Percentiles rank a stretch among this genome's conserved stretches.
Evolutionary conservation across 2,113 vertebrate genomes (phyloP).

Genomic region (Zeus faber): DNA sequence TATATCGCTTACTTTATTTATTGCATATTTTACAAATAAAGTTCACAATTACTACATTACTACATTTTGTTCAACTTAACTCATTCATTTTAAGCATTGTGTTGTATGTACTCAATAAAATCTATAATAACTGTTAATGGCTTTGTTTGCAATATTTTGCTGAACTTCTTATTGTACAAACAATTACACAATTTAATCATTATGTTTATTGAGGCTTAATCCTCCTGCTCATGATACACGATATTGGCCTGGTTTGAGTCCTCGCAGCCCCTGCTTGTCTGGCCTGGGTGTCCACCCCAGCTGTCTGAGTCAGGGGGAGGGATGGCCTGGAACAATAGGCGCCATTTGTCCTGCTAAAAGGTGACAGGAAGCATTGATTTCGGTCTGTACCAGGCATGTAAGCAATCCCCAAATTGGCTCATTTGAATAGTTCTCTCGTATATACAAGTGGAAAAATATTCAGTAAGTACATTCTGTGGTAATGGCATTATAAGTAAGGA

Average conservation of each 20-base stretch:
- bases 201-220: background rate
- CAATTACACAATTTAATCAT: too few species aligned
- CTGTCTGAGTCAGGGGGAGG: constrained; percentile 59
- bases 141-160: too few species aligned
- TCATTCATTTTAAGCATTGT: too few species aligned
- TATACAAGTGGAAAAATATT: constrained; percentile 23
- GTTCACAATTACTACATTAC: too few species aligned
- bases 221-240: background rate
- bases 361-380: constrained; percentile 74
- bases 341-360: constrained; percentile 73
- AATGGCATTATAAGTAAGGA: constrained; percentile 8
- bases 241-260: constrained; percentile 14
- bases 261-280: constrained; percentile 19
- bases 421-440: constrained; percentile 33
- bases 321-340: constrained; percentile 59
- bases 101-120: too few species aligned
- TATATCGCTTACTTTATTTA: too few species aligned
- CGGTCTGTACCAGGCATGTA: constrained; percentile 49
- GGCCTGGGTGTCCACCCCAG: constrained; percentile 46
- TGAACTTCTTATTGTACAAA: too few species aligned
- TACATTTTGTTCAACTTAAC: too few species aligned
- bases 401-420: constrained; percentile 45
- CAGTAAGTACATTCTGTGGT: constrained; percentile 28
- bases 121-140: too few species aligned
- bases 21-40: too few species aligned